phyloP scores from a whole-genome alignment of 2,113 vertebrate species.

The Pelusios castaneus region DNA sequence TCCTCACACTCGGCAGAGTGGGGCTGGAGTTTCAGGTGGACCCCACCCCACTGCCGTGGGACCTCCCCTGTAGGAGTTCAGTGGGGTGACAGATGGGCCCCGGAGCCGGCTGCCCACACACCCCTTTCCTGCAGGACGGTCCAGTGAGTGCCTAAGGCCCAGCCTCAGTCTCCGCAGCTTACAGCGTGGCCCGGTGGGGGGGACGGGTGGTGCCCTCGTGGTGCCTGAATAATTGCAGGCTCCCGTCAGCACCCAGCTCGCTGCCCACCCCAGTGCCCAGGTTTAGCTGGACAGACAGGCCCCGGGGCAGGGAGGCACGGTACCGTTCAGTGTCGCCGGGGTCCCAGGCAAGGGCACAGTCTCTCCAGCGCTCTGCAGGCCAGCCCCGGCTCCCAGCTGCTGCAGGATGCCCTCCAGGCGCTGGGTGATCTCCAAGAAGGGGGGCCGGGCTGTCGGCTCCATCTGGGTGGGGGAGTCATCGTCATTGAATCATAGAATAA shows the following conservation, averaged over 20 bases:
- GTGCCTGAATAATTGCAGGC: neutral
- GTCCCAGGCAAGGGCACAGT: neutral
- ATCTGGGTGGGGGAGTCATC: constrained; percentile 75
- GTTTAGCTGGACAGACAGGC: neutral
- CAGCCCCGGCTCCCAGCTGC: neutral
- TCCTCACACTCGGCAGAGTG: too few species aligned
- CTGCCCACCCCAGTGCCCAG: neutral
- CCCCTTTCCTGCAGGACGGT: accelerated
- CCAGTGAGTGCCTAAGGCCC: too few species aligned
- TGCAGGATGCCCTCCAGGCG: constrained; percentile 82
- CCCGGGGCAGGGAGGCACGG: neutral
- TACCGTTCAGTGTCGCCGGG: neutral
- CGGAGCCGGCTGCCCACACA: neutral
- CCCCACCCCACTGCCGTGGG: neutral
- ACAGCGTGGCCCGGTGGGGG: neutral
- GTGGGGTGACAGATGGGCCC: neutral
- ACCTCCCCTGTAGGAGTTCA: neutral
- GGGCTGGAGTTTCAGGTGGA: neutral
- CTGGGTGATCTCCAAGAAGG: constrained; percentile 84
- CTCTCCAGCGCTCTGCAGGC: accelerated
- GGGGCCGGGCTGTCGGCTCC: constrained; percentile 82
- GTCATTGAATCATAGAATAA: too few species aligned
- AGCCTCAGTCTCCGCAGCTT: accelerated
- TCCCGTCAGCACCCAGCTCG: neutral
- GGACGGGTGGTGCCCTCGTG: neutral